Percentiles rank a stretch among this genome's conserved stretches.
phyloP scores from a whole-genome alignment of 2,888 invertebrate genomes.

The Torymus aiolomorphi region DNA sequence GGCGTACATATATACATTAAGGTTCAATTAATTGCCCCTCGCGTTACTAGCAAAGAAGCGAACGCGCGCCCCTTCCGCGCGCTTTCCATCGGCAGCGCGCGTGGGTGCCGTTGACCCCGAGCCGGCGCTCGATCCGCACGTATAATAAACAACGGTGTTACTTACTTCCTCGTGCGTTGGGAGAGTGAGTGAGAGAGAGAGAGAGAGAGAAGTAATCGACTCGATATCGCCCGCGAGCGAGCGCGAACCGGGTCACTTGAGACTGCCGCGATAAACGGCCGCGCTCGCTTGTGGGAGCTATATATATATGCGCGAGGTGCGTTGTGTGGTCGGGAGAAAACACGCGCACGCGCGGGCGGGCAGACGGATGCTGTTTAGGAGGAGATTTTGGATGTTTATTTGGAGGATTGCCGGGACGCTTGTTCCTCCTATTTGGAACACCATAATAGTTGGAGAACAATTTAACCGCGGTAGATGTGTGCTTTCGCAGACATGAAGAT shows the following conservation, averaged over 20 bases:
- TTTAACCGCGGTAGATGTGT: too few species aligned
- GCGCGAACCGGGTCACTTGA: constrained; percentile 52
- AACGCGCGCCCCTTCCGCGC: constrained; percentile 1
- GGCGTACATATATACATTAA: constrained; percentile 27
- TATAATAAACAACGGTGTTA: constrained; percentile 51
- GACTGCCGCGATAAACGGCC: constrained; percentile 46
- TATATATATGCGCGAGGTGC: not conserved
- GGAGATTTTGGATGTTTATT: too few species aligned
- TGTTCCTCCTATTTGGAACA: too few species aligned
- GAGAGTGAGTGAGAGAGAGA: not conserved
- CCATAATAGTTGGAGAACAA: too few species aligned
- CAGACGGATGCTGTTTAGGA: too few species aligned
- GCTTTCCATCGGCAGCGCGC: constrained; percentile 7
- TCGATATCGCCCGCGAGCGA: constrained; percentile 41
- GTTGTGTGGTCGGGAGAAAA: not conserved
- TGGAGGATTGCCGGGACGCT: too few species aligned
- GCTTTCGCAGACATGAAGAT: too few species aligned
- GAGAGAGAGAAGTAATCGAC: constrained; percentile 40
- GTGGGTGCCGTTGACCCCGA: constrained; percentile 45
- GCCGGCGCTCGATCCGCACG: constrained; percentile 9
- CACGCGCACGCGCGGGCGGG: too few species aligned
- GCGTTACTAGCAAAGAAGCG: constrained; percentile 10
- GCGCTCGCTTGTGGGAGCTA: not conserved
- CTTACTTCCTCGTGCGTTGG: constrained; percentile 49
- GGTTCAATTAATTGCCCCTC: constrained; percentile 41